Conservation (phyloP, 2,888 invertebrate species). For the Malacosoma neustria region DNA sequence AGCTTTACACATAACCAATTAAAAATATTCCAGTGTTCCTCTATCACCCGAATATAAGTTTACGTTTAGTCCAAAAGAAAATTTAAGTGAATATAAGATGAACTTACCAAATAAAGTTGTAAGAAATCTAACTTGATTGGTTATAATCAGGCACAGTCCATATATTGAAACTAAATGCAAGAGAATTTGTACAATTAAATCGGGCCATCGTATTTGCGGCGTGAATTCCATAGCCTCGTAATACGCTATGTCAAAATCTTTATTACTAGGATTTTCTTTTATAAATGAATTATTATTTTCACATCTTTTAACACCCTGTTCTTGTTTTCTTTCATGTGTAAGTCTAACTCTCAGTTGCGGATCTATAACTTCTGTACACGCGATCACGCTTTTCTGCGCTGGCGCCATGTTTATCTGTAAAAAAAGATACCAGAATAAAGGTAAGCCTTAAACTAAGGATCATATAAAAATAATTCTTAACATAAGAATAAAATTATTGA, state of each 20-base stretch:
- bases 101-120: conserved; percentile 84
- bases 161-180: conserved; percentile 82
- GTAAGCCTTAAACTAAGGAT: too few species aligned
- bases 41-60: too few species aligned
- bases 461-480: too few species aligned
- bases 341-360: conserved; percentile 36
- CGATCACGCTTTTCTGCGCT: conserved; percentile 37
- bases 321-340: conserved; percentile 21
- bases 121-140: conserved; percentile 67
- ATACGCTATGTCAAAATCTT: conserved; percentile 47
- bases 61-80: too few species aligned
- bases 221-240: conserved; percentile 70
- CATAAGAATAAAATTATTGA: too few species aligned
- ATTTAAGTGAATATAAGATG: too few species aligned
- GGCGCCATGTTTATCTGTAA: conserved; percentile 40
- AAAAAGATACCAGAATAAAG: too few species aligned
- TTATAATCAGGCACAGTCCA: conserved; percentile 79
- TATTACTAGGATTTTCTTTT: conserved; percentile 23
- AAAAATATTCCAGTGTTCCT: too few species aligned
- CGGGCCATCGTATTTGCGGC: conserved; percentile 82
- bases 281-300: conserved; percentile 43
- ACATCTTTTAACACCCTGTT: conserved; percentile 19
- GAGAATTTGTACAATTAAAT: conserved; percentile 79
- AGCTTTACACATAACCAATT: too few species aligned
- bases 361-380: conserved; percentile 26